Conservation (phyloP, 2,113 vertebrate genomes). For the Vimba vimba region DNA sequence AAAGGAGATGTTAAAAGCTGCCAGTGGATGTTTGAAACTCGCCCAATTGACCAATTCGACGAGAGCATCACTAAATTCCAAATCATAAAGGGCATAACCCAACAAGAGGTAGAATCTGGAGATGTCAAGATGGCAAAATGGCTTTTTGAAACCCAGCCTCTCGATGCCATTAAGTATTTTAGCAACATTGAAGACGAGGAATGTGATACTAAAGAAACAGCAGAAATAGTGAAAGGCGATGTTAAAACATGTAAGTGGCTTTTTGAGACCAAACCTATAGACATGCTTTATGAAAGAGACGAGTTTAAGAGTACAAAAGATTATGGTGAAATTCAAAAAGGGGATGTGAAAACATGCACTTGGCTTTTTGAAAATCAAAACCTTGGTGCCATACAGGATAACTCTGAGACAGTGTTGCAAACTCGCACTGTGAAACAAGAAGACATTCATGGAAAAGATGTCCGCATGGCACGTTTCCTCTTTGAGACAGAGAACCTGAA, state of each 20-base stretch:
- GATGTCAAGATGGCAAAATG: constrained; percentile 92
- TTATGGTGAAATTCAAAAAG: constrained; percentile 78
- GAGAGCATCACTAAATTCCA: constrained; percentile 85
- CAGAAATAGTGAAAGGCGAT: constrained; percentile 84
- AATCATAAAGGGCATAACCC: constrained; percentile 90
- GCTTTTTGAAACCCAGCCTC: constrained; percentile 93
- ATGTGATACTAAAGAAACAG: constrained; percentile 61
- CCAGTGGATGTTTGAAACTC: constrained; percentile 94
- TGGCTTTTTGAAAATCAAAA: constrained; percentile 91
- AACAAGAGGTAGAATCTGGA: constrained; percentile 87
- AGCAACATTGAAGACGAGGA: constrained; percentile 83
- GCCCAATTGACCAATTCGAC: constrained; percentile 88
- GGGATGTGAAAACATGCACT: constrained; percentile 88
- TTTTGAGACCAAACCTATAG: constrained; percentile 93
- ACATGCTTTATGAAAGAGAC: constrained; percentile 84
- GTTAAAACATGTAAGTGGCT: constrained; percentile 91
- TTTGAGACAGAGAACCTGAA: constrained; percentile 90
- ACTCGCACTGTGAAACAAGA: constrained; percentile 81
- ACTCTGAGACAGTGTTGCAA: constrained; percentile 75
- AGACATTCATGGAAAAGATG: constrained; percentile 86
- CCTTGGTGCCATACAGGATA: constrained; percentile 82
- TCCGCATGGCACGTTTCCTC: constrained; percentile 82
- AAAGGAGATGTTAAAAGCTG: constrained; percentile 88
- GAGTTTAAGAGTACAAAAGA: constrained; percentile 67
- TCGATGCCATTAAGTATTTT: constrained; percentile 89